Evolutionary conservation across 2,888 invertebrate genomes (phyloP).

Genomic region (Lasius fuliginosus): DNA sequence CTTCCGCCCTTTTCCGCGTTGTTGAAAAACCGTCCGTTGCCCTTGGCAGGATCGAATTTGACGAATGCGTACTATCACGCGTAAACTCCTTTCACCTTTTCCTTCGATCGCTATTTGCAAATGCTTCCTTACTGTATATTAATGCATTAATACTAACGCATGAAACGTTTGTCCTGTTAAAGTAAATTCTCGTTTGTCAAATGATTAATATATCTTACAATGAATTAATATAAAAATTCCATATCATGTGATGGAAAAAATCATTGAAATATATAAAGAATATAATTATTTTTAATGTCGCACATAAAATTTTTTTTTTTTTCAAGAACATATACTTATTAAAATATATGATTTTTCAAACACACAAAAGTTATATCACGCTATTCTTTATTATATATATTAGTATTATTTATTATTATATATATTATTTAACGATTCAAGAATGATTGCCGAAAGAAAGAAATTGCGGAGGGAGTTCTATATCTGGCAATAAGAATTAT

Average conservation of each 20-base stretch:
- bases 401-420: slow-evolving; percentile 7
- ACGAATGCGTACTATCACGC: slow-evolving; percentile 29
- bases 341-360: too few relatives aligned
- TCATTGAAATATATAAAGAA: not conserved
- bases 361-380: not conserved
- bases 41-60: slow-evolving; percentile 51
- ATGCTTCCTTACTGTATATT: not conserved
- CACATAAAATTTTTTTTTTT: too few relatives aligned
- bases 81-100: not conserved
- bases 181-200: not conserved
- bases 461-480: not conserved
- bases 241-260: not conserved
- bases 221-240: not conserved
- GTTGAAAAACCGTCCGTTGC: slow-evolving; percentile 50
- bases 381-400: slow-evolving; percentile 3
- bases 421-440: not conserved
- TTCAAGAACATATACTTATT: too few relatives aligned
- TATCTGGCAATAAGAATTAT: not conserved
- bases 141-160: not conserved
- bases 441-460: not conserved
- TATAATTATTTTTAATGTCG: not conserved
- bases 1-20: slow-evolving; percentile 57
- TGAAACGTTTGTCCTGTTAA: not conserved
- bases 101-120: not conserved
- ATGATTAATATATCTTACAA: not conserved